Evolutionary conservation across 2,888 invertebrate genomes (phyloP).

Genomic region (Physocephala rufipes): DNA sequence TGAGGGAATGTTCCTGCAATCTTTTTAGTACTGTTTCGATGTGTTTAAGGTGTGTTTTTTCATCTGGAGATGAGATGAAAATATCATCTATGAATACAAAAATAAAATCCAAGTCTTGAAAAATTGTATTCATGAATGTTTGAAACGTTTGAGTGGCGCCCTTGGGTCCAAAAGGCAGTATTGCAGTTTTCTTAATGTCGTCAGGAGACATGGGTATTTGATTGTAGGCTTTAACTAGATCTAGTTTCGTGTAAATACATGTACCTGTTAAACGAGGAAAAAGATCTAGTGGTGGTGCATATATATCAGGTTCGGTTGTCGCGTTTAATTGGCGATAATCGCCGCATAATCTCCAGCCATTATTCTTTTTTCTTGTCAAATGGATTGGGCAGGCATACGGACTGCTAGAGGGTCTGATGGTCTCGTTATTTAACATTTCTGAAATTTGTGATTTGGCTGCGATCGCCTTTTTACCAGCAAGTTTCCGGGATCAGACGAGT

Average conservation of each 20-base stretch:
- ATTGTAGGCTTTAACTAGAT: neutral
- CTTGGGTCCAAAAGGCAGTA: conserved; percentile 1
- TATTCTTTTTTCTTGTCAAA: neutral
- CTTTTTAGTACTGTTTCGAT: neutral
- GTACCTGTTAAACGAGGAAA: conserved; percentile 1
- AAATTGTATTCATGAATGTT: neutral
- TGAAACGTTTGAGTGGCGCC: neutral
- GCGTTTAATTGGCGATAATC: conserved; percentile 9
- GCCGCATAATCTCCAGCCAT: conserved; percentile 12
- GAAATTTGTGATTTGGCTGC: neutral
- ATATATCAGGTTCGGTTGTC: neutral
- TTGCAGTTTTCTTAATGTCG: neutral
- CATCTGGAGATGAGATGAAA: neutral
- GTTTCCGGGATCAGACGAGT: conserved; percentile 12
- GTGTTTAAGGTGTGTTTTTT: conserved; percentile 6
- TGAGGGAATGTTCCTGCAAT: conserved; percentile 1
- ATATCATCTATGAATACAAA: conserved; percentile 22
- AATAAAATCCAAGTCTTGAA: neutral
- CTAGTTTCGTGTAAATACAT: neutral
- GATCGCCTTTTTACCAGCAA: conserved; percentile 6
- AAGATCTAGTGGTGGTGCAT: conserved; percentile 4
- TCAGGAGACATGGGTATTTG: neutral
- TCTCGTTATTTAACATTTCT: conserved; percentile 2
- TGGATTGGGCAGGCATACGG: neutral
- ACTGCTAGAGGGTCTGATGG: conserved; percentile 3